Conservation (phyloP, 2,113 vertebrate genomes). For the Danio rerio region DNA sequence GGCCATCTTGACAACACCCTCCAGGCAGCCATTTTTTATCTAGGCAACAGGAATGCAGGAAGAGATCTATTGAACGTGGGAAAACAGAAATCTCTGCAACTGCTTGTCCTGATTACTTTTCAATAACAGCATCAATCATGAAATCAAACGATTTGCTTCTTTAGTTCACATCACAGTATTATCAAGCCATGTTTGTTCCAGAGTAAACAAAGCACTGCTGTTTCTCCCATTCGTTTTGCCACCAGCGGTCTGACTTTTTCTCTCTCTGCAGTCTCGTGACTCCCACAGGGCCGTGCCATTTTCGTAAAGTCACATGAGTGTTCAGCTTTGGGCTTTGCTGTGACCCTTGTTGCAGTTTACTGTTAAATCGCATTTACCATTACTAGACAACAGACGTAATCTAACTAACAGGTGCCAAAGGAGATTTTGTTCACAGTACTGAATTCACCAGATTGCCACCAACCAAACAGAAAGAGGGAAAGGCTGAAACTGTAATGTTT, state of each 20-base stretch:
- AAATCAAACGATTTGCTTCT: neutral
- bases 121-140: neutral
- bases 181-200: neutral
- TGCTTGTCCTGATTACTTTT: constrained; percentile 6
- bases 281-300: constrained; percentile 3
- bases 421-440: neutral
- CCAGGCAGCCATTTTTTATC: constrained; percentile 31
- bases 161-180: neutral
- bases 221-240: neutral
- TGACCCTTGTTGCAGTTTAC: constrained; percentile 16
- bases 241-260: neutral
- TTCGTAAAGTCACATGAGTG: neutral
- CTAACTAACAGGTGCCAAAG: constrained; percentile 8
- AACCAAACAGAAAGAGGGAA: neutral
- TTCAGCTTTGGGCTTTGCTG: constrained; percentile 7
- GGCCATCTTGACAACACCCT: constrained; percentile 11
- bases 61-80: constrained; percentile 1
- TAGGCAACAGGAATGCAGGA: constrained; percentile 13
- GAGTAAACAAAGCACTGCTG: neutral
- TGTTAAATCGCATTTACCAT: constrained; percentile 8
- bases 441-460: constrained; percentile 10
- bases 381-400: neutral
- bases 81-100: neutral
- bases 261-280: neutral
- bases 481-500: neutral